A percentile compares a stretch with the other conserved stretches of the same genome.
Conservation (phyloP, 2,797 vertebrate species). For the Galagoides demidoff region DNA sequence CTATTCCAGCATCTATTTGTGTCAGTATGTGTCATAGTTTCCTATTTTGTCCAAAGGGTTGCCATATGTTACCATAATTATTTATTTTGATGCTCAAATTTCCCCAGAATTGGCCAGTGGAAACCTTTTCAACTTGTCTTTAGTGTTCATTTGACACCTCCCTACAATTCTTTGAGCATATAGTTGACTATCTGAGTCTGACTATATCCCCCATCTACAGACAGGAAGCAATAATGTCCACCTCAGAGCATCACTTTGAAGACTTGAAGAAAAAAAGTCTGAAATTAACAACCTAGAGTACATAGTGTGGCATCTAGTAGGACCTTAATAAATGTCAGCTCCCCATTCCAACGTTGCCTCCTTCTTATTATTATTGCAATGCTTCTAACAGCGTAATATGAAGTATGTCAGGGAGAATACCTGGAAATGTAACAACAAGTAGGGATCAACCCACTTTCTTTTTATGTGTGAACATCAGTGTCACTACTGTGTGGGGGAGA, state of each 20-base stretch:
- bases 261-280: not conserved
- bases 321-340: not conserved
- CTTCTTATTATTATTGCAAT: not conserved
- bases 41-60: not conserved
- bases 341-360: not conserved
- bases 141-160: not conserved
- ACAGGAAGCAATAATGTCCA: not conserved
- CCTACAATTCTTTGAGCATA: not conserved
- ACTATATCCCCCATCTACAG: not conserved
- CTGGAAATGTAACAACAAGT: not conserved
- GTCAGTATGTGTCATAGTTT: not conserved
- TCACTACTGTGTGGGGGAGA: not conserved
- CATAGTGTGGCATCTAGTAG: not conserved
- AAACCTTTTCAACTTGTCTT: not conserved
- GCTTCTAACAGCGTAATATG: not conserved
- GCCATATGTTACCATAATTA: not conserved
- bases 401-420: not conserved
- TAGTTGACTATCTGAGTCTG: not conserved
- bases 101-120: not conserved
- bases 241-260: not conserved
- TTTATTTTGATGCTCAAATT: not conserved
- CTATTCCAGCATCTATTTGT: not conserved
- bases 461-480: not conserved
- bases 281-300: not conserved
- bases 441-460: not conserved